Percentiles rank a stretch among this genome's conserved stretches.
Conservation (phyloP, 1,140 invertebrate species). For the Hypothenemus hampei region DNA sequence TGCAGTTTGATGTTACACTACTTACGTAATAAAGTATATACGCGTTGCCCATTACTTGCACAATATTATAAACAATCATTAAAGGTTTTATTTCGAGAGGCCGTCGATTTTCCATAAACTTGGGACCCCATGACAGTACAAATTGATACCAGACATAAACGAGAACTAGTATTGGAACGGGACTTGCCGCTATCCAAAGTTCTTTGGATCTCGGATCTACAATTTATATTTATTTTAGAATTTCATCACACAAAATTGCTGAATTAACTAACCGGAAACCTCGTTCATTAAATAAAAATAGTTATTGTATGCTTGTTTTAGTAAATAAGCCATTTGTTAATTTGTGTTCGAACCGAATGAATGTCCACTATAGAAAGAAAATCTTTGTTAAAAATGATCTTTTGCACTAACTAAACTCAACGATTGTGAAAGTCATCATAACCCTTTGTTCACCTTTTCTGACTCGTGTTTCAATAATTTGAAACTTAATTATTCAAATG, state of each 20-base stretch:
- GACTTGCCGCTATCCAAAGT: constrained; percentile 23
- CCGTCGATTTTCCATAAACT: constrained; percentile 61
- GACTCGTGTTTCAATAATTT: too few species aligned
- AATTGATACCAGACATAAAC: constrained; percentile 59
- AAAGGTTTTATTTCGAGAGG: constrained; percentile 71
- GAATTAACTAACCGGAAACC: constrained; percentile 25
- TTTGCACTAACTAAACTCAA: too few species aligned
- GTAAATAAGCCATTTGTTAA: constrained; percentile 27
- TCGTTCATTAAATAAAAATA: constrained; percentile 29
- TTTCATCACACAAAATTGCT: too few species aligned
- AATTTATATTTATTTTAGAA: too few species aligned
- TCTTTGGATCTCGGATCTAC: constrained; percentile 31
- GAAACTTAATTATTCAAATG: too few species aligned
- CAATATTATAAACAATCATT: constrained; percentile 75
- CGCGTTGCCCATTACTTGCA: constrained; percentile 69
- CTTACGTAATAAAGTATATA: constrained; percentile 68
- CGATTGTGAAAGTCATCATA: too few species aligned
- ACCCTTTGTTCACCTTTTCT: too few species aligned
- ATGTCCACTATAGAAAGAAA: too few species aligned
- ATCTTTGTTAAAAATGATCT: too few species aligned
- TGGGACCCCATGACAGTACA: constrained; percentile 61
- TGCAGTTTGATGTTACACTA: background rate
- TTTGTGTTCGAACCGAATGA: too few species aligned
- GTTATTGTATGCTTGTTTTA: constrained; percentile 21
- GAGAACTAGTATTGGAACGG: constrained; percentile 56